Conservation (phyloP, 2,888 invertebrate species). For the Thymelicus sylvestris region DNA sequence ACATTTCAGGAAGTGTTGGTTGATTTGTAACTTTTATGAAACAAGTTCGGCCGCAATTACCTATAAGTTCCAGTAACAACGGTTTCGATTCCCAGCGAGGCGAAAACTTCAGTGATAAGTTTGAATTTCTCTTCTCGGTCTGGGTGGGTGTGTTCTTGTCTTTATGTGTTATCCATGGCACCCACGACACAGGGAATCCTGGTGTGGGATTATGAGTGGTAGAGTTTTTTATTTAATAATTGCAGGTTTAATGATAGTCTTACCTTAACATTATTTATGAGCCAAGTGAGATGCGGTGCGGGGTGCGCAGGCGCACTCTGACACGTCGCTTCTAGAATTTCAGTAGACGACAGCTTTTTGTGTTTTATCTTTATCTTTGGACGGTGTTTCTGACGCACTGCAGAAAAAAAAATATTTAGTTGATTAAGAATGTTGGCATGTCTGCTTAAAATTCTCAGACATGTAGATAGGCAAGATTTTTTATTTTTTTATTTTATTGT, state of each 20-base stretch:
- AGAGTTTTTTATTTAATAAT: too few species aligned
- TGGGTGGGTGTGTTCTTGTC: too few species aligned
- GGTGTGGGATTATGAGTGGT: too few species aligned
- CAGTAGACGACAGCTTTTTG: constrained; percentile 87
- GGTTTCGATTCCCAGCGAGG: background rate
- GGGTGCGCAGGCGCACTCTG: constrained; percentile 89
- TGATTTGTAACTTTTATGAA: too few species aligned
- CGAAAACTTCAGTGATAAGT: too few species aligned
- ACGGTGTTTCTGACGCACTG: constrained; percentile 87
- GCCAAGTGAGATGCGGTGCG: constrained; percentile 91
- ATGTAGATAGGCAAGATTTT: too few species aligned
- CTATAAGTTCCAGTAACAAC: background rate
- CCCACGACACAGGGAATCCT: too few species aligned
- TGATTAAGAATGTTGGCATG: background rate
- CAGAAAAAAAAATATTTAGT: constrained; percentile 28
- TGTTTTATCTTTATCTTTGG: constrained; percentile 90
- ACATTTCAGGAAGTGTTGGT: too few species aligned
- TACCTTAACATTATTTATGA: constrained; percentile 90
- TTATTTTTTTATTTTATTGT: too few species aligned
- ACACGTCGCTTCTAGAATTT: constrained; percentile 89
- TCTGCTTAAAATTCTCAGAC: too few species aligned
- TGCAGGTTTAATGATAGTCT: constrained; percentile 13
- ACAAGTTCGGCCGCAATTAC: background rate
- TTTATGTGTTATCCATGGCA: too few species aligned
- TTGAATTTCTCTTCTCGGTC: too few species aligned